Base-by-base conservation (phyloP, 2,888 invertebrate genomes). In the Eupeodes luniger region DNA sequence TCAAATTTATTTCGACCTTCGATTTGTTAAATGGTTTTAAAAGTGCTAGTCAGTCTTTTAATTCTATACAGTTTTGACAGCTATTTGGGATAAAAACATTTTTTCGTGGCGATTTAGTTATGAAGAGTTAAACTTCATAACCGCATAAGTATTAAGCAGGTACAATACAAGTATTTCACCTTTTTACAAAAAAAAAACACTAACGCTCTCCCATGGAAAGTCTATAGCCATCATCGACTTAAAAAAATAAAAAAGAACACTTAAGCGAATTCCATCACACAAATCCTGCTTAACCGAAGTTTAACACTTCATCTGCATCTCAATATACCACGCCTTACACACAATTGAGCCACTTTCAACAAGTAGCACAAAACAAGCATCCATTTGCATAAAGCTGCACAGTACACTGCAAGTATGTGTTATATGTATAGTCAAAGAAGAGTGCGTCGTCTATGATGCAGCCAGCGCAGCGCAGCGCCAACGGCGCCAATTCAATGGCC, bases 241-340 rank as follows among this genome's bases (percentile, higher is more conserved):
- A 7, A 40, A 53, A 7, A 40, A 53, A 12, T 40, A 12, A 40
- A 14, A 53, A 53, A 53, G 27, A 70, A 11, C 55, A 36, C 53
- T 70, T 12, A 55, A 70, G 12, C 3, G 16, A 40, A 16, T n/a
- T 55, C 40, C 40, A 40, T 34, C 19, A 14, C 53, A 69, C 53
- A 69, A 61, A 75, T 66, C 64, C 75, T 75, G 64, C 10, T 75
- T 19, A 62, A 36, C 57, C 57, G 9, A 75, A 75, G 70, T 19
- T 78, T 70, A 69, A 53, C 82, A 86, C 78, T 53, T 70, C 59
- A 67, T 82, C 49, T 69, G 78, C 34, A 66, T 47, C 53, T 74
- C 40, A 57, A 44, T 69, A 47, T 44, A 59, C 82, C 79, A 83
- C 84, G 69, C 83, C 79, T 69, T 14, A 44, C 34, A 62, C 74